Evolutionary conservation across 1,140 invertebrate species (phyloP), one percentile per base, ranked within the genome.

Genomic region (Diprion similis): DNA sequence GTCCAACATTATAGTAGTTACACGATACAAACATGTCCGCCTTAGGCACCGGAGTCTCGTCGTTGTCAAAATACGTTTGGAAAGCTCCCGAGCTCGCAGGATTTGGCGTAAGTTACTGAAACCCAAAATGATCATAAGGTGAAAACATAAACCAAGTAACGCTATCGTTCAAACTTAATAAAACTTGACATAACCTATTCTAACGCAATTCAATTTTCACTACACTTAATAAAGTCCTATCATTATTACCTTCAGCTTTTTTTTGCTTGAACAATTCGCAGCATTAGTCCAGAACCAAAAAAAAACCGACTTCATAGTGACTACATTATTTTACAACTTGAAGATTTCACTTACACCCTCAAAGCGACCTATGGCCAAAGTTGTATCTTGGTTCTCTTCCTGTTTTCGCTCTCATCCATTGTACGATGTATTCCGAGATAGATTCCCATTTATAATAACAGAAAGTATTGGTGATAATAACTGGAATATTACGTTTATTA

Each of bases 1-100:
- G n/a, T n/a, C n/a, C n/a, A n/a, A n/a, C n/a, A n/a, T n/a, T n/a
- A n/a, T n/a, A n/a, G n/a, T n/a, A n/a, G n/a, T 37, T 37, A 37
- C 24, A 37, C 24, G 24, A 37, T 37, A 59, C n/a, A 18, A 75
- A 76, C 18, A 83, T 84, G 81, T 80, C 82, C 10, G 11, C 64
- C 1, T 13, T 82, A 11, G 71, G n/a, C 11, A 65, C 24, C 10
- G n/a, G 73, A 47, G 10, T 76, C 15, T 77, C 71, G 1, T 13
- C 24, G n/a, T 73, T 80, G 17, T 75, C 78, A 37, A 79, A 74
- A 77, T 48, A 78, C 51, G 13, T 81, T 67, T 24, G 51, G 6
- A 74, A n/a, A 3, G 76, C 7, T 69, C 68, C 71, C 46, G 70
- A 77, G 46, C 68, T 68, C 68, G 47, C 73, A 48, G 66, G 70